A percentile compares a stretch with the other conserved stretches of the same genome.
Evolutionary conservation across 2,113 vertebrate species (phyloP).

Genomic region (Romanogobio albipinnatus): DNA sequence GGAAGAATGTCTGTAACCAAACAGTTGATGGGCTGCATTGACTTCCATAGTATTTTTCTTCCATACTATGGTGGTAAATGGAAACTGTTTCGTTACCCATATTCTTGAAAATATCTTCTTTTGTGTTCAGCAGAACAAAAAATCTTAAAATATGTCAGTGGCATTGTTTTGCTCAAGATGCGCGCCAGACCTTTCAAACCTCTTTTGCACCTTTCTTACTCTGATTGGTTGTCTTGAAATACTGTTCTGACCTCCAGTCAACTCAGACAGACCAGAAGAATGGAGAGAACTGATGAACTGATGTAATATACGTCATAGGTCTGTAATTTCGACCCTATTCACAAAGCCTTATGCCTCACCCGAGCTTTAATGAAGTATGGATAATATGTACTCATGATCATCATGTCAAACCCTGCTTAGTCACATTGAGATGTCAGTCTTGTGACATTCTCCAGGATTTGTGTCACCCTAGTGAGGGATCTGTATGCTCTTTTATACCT

Average conservation of each 20-base stretch:
- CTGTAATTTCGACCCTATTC: background rate
- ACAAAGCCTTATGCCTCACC: conserved; percentile 19
- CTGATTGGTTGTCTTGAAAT: background rate
- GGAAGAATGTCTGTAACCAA: too few species aligned
- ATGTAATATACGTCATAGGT: conserved; percentile 7
- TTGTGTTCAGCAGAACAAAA: too few species aligned
- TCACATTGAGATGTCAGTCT: conserved; percentile 56
- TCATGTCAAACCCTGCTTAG: conserved; percentile 55
- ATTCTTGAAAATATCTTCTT: too few species aligned
- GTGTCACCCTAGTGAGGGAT: conserved; percentile 24
- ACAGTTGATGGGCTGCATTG: too few species aligned
- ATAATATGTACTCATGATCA: conserved; percentile 47
- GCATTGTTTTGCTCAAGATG: too few species aligned
- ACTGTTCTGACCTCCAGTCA: conserved; percentile 10
- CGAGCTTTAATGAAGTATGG: conserved; percentile 15
- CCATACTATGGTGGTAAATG: too few species aligned
- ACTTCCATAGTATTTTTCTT: too few species aligned
- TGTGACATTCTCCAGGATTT: conserved; percentile 33
- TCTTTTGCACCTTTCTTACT: background rate
- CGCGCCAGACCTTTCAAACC: background rate
- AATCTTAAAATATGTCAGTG: too few species aligned
- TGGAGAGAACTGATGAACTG: background rate
- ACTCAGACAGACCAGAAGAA: background rate
- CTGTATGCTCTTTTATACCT: background rate
- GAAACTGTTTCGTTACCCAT: too few species aligned